phyloP scores from a whole-genome alignment of 2,797 vertebrate species.

The Lateolabrax maculatus region DNA sequence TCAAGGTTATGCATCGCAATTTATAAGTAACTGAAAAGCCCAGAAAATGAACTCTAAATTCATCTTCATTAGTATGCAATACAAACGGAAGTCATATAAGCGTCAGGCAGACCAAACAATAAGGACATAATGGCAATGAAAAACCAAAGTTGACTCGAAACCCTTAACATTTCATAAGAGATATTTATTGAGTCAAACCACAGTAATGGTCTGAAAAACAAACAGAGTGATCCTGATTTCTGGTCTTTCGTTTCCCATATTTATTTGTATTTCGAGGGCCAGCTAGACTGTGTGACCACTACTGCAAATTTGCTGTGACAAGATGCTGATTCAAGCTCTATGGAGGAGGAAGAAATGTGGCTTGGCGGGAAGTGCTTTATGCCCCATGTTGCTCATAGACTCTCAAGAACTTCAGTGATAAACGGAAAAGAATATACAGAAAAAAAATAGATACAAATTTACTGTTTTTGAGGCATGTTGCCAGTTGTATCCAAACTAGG shows the following conservation, averaged over 20 bases:
- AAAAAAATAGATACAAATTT: conserved; percentile 13
- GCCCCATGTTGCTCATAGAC: not conserved
- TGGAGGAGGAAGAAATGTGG: conserved; percentile 11
- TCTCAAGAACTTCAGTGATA: conserved; percentile 31
- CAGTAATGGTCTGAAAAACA: conserved; percentile 72
- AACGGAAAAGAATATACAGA: conserved; percentile 24
- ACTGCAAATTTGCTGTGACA: conserved; percentile 64
- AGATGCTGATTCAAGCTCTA: conserved; percentile 69
- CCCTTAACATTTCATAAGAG: conserved; percentile 62
- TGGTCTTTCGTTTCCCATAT: conserved; percentile 63
- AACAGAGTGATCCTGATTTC: conserved; percentile 64
- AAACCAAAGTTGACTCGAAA: conserved; percentile 72
- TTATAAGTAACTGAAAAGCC: conserved; percentile 10
- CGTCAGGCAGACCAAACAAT: conserved; percentile 59
- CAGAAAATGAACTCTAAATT: conserved; percentile 46
- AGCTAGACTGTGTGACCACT: conserved; percentile 51
- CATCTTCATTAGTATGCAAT: conserved; percentile 39
- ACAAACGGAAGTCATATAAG: conserved; percentile 25
- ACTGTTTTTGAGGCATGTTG: conserved; percentile 8
- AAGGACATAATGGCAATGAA: conserved; percentile 74
- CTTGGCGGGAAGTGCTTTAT: conserved; percentile 11
- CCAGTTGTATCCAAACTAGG: conserved; percentile 51
- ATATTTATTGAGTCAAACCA: conserved; percentile 79
- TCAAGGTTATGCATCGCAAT: conserved; percentile 17
- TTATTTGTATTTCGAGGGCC: conserved; percentile 70